phyloP scores from a whole-genome alignment of 2,113 vertebrate genomes.

The Plecotus auritus region DNA sequence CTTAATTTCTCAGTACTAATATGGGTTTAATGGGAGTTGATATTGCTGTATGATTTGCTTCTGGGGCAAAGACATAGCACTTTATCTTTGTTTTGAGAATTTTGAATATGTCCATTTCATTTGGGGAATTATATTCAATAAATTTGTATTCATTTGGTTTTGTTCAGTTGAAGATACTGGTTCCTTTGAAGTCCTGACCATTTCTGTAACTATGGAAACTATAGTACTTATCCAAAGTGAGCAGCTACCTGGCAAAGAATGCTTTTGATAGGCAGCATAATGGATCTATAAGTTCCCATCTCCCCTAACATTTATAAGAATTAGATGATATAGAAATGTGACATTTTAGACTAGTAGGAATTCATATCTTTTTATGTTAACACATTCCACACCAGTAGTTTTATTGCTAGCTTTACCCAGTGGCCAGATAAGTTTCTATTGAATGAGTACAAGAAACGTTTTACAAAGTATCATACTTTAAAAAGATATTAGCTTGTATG shows the following conservation, averaged over 20 bases:
- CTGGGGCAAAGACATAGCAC: background rate
- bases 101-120: background rate
- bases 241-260: conserved; percentile 32
- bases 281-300: background rate
- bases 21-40: background rate
- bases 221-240: background rate
- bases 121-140: background rate
- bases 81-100: background rate
- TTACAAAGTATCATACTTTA: too few relatives aligned
- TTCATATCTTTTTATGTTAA: background rate
- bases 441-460: too few relatives aligned
- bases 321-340: background rate
- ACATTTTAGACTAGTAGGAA: background rate
- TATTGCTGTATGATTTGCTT: background rate
- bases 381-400: too few relatives aligned
- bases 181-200: conserved; percentile 12
- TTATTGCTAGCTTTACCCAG: too few relatives aligned
- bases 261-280: conserved; percentile 15
- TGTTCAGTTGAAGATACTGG: background rate
- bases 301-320: background rate
- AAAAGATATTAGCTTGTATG: too few relatives aligned
- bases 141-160: background rate
- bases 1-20: background rate
- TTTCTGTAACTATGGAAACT: conserved; percentile 33
- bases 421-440: too few relatives aligned